These are phyloP conservation scores for Liasis olivaceus DNA, from an alignment of 2,797 vertebrate genomes.

Conservation along the genomic window DNA sequence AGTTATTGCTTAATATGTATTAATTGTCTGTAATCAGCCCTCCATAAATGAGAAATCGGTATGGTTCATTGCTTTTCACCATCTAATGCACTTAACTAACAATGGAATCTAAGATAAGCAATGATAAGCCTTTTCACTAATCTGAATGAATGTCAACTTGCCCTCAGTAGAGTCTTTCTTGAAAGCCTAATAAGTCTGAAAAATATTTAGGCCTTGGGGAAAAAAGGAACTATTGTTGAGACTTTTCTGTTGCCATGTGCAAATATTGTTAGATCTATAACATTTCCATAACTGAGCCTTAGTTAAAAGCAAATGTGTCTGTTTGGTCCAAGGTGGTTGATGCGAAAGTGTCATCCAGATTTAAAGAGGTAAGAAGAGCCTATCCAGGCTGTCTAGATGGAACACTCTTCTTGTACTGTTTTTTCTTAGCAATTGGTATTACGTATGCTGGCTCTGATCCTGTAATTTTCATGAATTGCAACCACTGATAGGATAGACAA, in stretches of 20 bases:
- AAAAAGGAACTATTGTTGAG: not conserved
- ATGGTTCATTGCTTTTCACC: slow-evolving; percentile 13
- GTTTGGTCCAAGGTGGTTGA: not conserved
- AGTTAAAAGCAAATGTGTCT: not conserved
- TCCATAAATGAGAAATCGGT: slow-evolving; percentile 17
- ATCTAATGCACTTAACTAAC: not conserved
- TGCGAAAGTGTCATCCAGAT: not conserved
- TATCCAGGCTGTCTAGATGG: not conserved
- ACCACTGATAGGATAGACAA: not conserved
- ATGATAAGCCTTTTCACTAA: not conserved
- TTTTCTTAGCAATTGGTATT: not conserved
- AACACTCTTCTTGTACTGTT: not conserved
- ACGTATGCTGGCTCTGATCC: not conserved
- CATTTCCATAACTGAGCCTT: not conserved
- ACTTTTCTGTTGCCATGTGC: not conserved
- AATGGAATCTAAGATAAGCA: not conserved
- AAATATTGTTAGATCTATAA: not conserved
- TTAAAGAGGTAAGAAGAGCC: not conserved
- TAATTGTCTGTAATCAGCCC: slow-evolving; percentile 10
- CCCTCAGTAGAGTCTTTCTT: not conserved
- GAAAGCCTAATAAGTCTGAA: not conserved
- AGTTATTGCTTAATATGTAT: slow-evolving; percentile 12
- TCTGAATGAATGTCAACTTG: slow-evolving; percentile 4
- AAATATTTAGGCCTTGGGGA: not conserved
- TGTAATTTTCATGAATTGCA: not conserved